Evolutionary conservation across 1,140 invertebrate species (phyloP).

Genomic region (Drosophila parvula): DNA sequence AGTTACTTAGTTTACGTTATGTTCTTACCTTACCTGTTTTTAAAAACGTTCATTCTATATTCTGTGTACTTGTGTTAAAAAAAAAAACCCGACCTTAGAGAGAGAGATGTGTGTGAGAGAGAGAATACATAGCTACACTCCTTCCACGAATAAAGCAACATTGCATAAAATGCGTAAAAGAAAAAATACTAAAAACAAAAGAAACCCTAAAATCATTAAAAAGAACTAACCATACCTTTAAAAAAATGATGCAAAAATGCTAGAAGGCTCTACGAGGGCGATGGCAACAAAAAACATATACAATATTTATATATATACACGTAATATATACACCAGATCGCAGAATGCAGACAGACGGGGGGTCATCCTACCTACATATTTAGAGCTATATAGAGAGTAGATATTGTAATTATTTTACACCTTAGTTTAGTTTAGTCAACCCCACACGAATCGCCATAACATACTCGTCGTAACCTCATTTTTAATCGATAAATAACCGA

Average conservation of each 20-base stretch:
- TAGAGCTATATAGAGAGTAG: conserved; percentile 53
- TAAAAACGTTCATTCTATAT: conserved; percentile 35
- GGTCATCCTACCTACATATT: conserved; percentile 32
- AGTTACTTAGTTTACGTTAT: conserved; percentile 57
- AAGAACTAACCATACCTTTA: conserved; percentile 25
- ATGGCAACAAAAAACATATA: conserved; percentile 58
- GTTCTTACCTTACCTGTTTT: conserved; percentile 30
- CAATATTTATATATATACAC: conserved; percentile 58
- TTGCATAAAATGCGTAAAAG: conserved; percentile 77
- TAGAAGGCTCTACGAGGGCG: conserved; percentile 58
- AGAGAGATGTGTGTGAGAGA: conserved; percentile 21
- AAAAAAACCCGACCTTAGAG: conserved; percentile 32
- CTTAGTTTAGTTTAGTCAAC: conserved; percentile 52
- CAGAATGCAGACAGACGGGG: conserved; percentile 20
- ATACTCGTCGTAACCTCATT: conserved; percentile 58
- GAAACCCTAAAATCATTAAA: conserved; percentile 13
- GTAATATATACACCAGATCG: conserved; percentile 46
- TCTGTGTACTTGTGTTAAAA: conserved; percentile 45
- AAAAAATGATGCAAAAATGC: conserved; percentile 52
- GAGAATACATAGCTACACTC: conserved; percentile 65
- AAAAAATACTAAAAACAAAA: conserved; percentile 43
- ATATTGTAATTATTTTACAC: conserved; percentile 62
- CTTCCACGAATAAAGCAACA: conserved; percentile 78
- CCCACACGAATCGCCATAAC: conserved; percentile 55
- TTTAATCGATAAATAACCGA: conserved; percentile 15